Percentiles rank a stretch among this genome's conserved stretches.
phyloP scores from a whole-genome alignment of 1,140 invertebrate genomes.

The Anoplolepis gracilipes region DNA sequence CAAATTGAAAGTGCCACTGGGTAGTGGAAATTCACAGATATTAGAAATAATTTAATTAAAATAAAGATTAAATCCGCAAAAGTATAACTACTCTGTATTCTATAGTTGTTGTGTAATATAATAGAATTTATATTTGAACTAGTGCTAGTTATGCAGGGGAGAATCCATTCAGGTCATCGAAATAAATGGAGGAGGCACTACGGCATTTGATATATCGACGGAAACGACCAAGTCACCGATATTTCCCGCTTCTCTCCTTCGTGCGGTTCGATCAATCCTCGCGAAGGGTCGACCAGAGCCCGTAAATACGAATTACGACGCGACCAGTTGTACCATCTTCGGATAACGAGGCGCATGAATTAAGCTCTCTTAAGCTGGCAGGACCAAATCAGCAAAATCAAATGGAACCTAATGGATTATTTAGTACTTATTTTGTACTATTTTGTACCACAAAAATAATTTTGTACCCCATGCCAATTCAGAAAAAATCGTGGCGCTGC shows the following conservation, averaged over 20 bases:
- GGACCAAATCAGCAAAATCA: no score
- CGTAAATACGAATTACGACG: constrained; percentile 52
- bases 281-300: constrained; percentile 5
- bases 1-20: background rate
- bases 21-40: background rate
- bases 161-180: constrained; percentile 26
- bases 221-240: constrained; percentile 51
- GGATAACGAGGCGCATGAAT: constrained; percentile 29
- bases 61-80: background rate
- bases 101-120: background rate
- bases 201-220: constrained; percentile 16
- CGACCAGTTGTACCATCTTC: background rate
- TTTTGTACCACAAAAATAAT: no score
- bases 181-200: constrained; percentile 31
- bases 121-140: background rate
- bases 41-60: constrained; percentile 17
- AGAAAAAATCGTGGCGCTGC: no score
- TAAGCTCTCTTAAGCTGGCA: no score
- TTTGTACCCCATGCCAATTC: no score
- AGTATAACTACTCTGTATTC: background rate
- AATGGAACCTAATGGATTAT: no score
- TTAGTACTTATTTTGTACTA: no score
- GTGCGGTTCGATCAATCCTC: constrained; percentile 13
- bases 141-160: background rate
- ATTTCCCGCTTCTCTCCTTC: constrained; percentile 29